Conservation (phyloP, 2,888 invertebrate genomes). For the Tanaodytes sp. region DNA sequence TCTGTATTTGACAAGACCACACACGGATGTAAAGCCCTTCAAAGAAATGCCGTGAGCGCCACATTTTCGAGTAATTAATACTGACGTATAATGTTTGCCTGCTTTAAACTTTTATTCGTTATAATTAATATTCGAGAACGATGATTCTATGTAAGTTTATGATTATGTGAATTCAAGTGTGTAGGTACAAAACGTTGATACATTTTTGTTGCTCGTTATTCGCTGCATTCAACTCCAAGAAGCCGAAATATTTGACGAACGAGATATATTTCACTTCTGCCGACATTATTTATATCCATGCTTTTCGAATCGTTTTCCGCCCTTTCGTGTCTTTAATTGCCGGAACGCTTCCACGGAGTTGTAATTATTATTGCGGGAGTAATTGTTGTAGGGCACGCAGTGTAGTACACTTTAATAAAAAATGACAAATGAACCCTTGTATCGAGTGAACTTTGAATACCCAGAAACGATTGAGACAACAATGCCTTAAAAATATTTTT, state of each 20-base stretch:
- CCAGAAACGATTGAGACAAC: constrained; percentile 19
- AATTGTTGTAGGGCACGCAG: constrained; percentile 48
- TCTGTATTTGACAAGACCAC: constrained; percentile 67
- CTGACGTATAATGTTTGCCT: constrained; percentile 60
- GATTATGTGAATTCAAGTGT: constrained; percentile 34
- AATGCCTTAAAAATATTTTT: too few relatives aligned
- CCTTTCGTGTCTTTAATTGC: constrained; percentile 52
- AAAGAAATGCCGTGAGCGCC: constrained; percentile 66
- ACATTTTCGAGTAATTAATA: constrained; percentile 65
- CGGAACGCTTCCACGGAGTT: constrained; percentile 42
- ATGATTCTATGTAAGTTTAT: constrained; percentile 50
- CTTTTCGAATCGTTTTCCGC: constrained; percentile 45
- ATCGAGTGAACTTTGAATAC: constrained; percentile 17
- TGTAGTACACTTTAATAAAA: constrained; percentile 28
- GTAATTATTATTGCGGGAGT: constrained; percentile 50
- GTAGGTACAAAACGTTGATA: constrained; percentile 26
- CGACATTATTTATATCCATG: constrained; percentile 48
- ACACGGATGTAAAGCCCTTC: constrained; percentile 61
- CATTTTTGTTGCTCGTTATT: constrained; percentile 26
- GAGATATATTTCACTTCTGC: constrained; percentile 30
- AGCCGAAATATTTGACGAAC: constrained; percentile 32
- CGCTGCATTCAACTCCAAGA: constrained; percentile 22
- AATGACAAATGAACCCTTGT: constrained; percentile 33
- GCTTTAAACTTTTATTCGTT: constrained; percentile 60
- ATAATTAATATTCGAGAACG: constrained; percentile 51